Evolutionary conservation across 2,888 invertebrate species (phyloP).

Genomic region (Drosophila birchii): DNA sequence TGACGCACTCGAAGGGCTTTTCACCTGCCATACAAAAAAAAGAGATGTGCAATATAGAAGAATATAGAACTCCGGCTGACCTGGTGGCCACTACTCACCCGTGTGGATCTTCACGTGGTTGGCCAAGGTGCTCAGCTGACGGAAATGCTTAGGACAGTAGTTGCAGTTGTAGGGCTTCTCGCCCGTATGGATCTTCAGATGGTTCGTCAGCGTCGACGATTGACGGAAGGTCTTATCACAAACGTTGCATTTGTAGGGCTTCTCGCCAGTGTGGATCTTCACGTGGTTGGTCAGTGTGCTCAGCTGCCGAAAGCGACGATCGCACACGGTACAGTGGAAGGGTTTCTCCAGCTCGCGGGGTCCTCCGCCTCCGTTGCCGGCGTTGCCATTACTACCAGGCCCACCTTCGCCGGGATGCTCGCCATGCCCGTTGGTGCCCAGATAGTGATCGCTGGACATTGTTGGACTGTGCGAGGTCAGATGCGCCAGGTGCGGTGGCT

Average conservation of each 20-base stretch:
- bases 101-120: constrained; percentile 85
- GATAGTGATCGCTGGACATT: constrained; percentile 68
- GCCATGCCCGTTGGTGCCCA: constrained; percentile 70
- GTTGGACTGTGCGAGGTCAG: constrained; percentile 81
- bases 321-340: constrained; percentile 85
- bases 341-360: constrained; percentile 83
- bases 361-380: constrained; percentile 45
- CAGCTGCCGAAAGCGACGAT: constrained; percentile 84
- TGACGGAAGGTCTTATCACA: constrained; percentile 85
- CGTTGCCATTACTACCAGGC: constrained; percentile 62
- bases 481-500: constrained; percentile 75
- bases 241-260: constrained; percentile 85
- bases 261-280: constrained; percentile 85
- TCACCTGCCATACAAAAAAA: constrained; percentile 76
- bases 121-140: constrained; percentile 85
- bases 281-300: constrained; percentile 85
- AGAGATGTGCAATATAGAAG: not conserved
- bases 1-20: constrained; percentile 85
- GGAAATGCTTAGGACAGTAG: constrained; percentile 85
- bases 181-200: constrained; percentile 85
- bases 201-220: constrained; percentile 85
- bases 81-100: constrained; percentile 65
- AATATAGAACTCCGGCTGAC: not conserved
- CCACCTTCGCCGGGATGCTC: constrained; percentile 62
- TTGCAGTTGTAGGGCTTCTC: constrained; percentile 85